Base-by-base conservation (phyloP, 2,113 vertebrate species). In the Gopherus evgoodei region DNA sequence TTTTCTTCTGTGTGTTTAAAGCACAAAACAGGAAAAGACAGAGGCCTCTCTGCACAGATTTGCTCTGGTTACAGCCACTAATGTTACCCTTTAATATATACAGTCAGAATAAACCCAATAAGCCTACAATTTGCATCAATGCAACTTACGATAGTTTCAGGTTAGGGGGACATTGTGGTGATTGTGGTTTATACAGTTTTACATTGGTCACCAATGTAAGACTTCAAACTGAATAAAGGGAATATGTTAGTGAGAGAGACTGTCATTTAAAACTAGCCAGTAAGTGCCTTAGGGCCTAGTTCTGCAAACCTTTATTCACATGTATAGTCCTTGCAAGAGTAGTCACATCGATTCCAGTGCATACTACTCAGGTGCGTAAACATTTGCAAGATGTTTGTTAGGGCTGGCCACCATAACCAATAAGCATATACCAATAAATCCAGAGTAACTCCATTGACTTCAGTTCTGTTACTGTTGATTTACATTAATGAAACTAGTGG, bases 391-490 rank as follows among this genome's bases (percentile, higher is more conserved):
- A 12, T 1, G 4, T 88, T 91, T 89, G 11, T 91, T 56, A 87
- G 27, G 8, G 1, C 3, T 65, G 4, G 9, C 53, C 16, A 35
- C 83, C 85, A 53, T 54, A 82, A 54, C 3, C 83, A 3, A 3
- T 44, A 78, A 87, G 81, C 22, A 38, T 42, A 87, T 42, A 8
- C 4, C 54, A 85, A 35, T 96, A 82, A 84, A 89, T 91, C 49
- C 53, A 11, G 38, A 52, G 87, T 27, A 95, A 17, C 24, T 27
- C 81, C 0, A 1, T 44, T 94, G 96, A 95, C 91, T 90, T 44
- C 93, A 92, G 24, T 95, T 96, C 93, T 93, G 82, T 79, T 3
- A 93, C 78, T 49, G 42, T 47, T 47, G 22, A 42, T 75, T 42
- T 44, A 42, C 72, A 24, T 22, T 84, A 47, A 50, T 89, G 10